Base-by-base conservation (phyloP, 2,888 invertebrate species). In the Cryptosula pallasiana region DNA sequence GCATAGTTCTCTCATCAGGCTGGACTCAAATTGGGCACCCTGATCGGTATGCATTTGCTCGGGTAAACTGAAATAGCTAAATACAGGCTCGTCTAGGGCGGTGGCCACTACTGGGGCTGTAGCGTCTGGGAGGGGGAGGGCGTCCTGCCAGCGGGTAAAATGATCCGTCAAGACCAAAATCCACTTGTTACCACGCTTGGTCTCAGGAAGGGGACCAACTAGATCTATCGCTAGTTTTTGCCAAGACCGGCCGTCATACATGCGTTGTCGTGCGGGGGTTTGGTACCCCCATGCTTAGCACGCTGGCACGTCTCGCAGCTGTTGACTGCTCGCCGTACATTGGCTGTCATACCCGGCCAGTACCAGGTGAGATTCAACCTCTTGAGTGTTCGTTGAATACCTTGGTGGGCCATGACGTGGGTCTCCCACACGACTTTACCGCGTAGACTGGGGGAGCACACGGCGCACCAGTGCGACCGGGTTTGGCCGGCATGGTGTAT, bases 31-130 rank as follows among this genome's bases (percentile, higher is more conserved):
- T 25, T 16, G 25, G 25, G 25, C 57, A 25, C 57, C 57, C 25
- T 57, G 57, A 23, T 57, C 57, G 3, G 57, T 23, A 57, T 57
- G 25, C 5, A 57, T 57, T 25, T 57, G 57, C 25, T 57, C 57
- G 5, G 57, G 57, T 16, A 57, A 23, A 5, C 57, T 23, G 13
- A 57, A 23, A 25, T 57, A 57, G 25, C 57, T 16, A 20, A 45
- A 45, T 20, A 45, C 45, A 13, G 9, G 5, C 20, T 45, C 5
- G 9, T 45, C 45, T 45, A 45, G 45, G 20, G 45, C 45, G 20
- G 9, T 45, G 45, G 45, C 45, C 45, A 45, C 45, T 45, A 45
- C 45, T 45, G 45, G 45, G 20, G 45, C 45, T 20, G 45, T 45
- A 20, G 45, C 45, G 9, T 45, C 45, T 13, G 5, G 20, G 20